phyloP scores from a whole-genome alignment of 2,888 invertebrate species.

The Caradrina clavipalpis region DNA sequence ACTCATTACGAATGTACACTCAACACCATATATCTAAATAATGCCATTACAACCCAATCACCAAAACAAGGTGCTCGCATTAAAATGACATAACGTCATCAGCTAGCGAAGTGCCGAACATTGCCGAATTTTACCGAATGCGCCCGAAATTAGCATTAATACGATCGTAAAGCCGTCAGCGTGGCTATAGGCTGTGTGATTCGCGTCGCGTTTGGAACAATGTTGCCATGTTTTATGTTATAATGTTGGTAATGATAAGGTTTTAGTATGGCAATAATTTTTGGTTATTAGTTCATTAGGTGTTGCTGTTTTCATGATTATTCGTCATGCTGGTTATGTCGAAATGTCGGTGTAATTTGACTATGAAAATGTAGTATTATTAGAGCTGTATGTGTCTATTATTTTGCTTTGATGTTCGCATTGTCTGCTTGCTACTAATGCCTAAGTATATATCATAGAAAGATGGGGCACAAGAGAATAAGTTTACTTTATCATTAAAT shows the following conservation, averaged over 20 bases:
- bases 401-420: not conserved
- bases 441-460: not conserved
- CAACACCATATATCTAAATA: constrained; percentile 44
- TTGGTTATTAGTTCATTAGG: constrained; percentile 57
- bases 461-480: not conserved
- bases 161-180: constrained; percentile 73
- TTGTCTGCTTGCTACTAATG: not conserved
- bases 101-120: constrained; percentile 46
- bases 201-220: constrained; percentile 68
- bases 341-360: constrained; percentile 26
- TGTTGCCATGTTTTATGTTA: constrained; percentile 63
- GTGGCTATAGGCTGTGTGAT: constrained; percentile 70
- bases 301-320: constrained; percentile 36
- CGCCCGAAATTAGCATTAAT: constrained; percentile 73
- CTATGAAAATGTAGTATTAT: constrained; percentile 10
- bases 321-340: constrained; percentile 35
- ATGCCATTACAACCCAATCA: constrained; percentile 60
- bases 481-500: not conserved
- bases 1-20: constrained; percentile 13
- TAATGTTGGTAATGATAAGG: constrained; percentile 55
- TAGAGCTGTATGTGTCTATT: not conserved
- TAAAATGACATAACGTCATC: constrained; percentile 71
- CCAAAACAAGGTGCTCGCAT: constrained; percentile 69
- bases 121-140: constrained; percentile 59
- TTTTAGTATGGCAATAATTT: constrained; percentile 63